phyloP scores from a whole-genome alignment of 2,113 vertebrate species.

The Cynopterus brachyotis region DNA sequence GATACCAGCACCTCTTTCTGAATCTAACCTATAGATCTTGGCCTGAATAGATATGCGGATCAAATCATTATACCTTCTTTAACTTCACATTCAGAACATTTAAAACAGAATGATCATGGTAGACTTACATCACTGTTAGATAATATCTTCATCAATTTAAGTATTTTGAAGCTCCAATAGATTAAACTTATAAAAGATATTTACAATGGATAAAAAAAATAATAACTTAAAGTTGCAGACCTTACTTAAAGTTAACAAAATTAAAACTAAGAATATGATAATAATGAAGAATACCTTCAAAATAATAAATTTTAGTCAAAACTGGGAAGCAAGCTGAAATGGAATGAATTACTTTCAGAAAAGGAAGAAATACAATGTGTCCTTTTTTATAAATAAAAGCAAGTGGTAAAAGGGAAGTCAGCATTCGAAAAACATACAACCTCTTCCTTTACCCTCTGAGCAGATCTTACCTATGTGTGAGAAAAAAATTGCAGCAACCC shows the following conservation, averaged over 20 bases:
- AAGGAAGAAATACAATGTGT: background rate
- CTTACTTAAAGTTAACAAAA: constrained; percentile 5
- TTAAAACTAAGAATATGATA: constrained; percentile 18
- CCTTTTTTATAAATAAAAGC: background rate
- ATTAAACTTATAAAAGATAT: background rate
- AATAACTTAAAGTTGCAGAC: background rate
- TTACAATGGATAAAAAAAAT: background rate
- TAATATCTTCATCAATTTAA: background rate
- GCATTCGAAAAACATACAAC: background rate
- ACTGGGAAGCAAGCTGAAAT: background rate
- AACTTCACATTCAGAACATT: background rate
- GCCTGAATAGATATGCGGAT: background rate
- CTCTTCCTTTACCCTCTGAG: background rate
- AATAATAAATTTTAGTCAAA: constrained; percentile 29
- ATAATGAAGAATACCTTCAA: background rate
- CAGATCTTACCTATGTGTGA: background rate
- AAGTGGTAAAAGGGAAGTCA: background rate
- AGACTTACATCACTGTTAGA: background rate
- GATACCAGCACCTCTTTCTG: background rate
- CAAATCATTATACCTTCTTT: background rate
- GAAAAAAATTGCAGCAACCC: background rate
- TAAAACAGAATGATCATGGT: background rate
- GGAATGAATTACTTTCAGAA: constrained; percentile 23
- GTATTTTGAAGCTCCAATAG: background rate
- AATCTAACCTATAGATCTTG: background rate